These are phyloP conservation scores for Gila orcuttii DNA, from an alignment of 2,113 vertebrate species.

Conservation along the genomic window DNA sequence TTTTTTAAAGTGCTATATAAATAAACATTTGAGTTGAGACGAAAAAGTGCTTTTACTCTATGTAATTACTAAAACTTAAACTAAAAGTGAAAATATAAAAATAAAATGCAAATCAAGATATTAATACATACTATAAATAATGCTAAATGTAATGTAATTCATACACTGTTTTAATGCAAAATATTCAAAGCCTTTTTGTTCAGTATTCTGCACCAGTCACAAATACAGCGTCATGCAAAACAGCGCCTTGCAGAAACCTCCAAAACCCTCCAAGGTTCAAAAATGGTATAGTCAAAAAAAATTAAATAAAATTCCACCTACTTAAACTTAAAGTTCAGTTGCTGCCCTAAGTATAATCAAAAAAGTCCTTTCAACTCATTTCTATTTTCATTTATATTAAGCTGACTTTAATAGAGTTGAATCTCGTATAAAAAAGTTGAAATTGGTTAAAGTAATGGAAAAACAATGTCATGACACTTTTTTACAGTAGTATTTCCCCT, in stretches of 20 bases:
- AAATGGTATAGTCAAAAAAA: background rate
- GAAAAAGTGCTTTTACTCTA: no score
- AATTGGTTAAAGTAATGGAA: no score
- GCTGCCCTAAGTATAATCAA: no score
- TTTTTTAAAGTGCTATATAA: no score
- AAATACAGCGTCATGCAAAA: background rate
- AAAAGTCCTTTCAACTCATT: background rate
- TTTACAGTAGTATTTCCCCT: background rate
- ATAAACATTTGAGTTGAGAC: no score
- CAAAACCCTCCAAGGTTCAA: background rate
- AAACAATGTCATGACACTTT: background rate
- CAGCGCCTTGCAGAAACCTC: background rate
- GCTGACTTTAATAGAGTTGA: background rate
- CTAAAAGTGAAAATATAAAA: background rate
- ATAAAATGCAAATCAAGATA: background rate
- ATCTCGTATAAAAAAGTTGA: no score
- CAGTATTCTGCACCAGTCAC: background rate
- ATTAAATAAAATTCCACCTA: background rate
- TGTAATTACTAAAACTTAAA: no score
- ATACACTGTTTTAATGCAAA: background rate
- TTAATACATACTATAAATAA: background rate
- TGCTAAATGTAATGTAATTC: background rate
- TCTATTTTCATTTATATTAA: background rate
- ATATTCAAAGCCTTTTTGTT: background rate
- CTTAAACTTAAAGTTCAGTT: background rate